phyloP scores from a whole-genome alignment of 2,888 invertebrate species.

The Fragum sueziense region DNA sequence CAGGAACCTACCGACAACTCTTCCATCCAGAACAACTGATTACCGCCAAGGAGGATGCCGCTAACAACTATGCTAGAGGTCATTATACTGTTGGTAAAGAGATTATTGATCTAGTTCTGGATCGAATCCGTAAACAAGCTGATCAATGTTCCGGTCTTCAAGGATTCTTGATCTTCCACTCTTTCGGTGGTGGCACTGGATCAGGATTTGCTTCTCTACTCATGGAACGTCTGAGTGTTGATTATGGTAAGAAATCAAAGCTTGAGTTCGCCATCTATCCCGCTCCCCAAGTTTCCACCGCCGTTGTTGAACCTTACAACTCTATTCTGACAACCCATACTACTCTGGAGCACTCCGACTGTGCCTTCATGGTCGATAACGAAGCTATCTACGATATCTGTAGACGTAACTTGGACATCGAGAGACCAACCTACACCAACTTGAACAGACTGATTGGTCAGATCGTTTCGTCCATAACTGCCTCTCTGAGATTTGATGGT shows the following conservation, averaged over 20 bases:
- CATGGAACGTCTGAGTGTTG: slow-evolving; percentile 79
- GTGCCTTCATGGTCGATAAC: slow-evolving; percentile 93
- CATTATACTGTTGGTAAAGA: slow-evolving; percentile 97
- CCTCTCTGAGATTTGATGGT: slow-evolving; percentile 92
- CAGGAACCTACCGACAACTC: slow-evolving; percentile 90
- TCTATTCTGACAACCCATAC: slow-evolving; percentile 79
- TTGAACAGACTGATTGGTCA: slow-evolving; percentile 96
- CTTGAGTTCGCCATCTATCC: slow-evolving; percentile 80
- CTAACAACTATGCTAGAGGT: slow-evolving; percentile 98
- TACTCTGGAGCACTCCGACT: slow-evolving; percentile 79
- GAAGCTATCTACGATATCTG: slow-evolving; percentile 89
- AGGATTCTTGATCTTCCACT: slow-evolving; percentile 80
- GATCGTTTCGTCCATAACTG: slow-evolving; percentile 84
- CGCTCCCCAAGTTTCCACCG: slow-evolving; percentile 78
- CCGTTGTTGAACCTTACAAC: slow-evolving; percentile 80
- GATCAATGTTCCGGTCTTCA: slow-evolving; percentile 81
- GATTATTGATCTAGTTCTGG: slow-evolving; percentile 86
- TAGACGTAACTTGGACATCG: slow-evolving; percentile 91
- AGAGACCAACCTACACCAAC: slow-evolving; percentile 92
- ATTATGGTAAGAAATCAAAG: slow-evolving; percentile 77
- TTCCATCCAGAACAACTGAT: slow-evolving; percentile 99
- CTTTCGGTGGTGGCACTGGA: slow-evolving; percentile 80
- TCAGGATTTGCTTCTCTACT: slow-evolving; percentile 81
- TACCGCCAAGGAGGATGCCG: slow-evolving; percentile 98
- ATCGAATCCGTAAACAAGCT: slow-evolving; percentile 82